Conservation (phyloP, 1,140 invertebrate genomes). For the Brachionus sp. region DNA sequence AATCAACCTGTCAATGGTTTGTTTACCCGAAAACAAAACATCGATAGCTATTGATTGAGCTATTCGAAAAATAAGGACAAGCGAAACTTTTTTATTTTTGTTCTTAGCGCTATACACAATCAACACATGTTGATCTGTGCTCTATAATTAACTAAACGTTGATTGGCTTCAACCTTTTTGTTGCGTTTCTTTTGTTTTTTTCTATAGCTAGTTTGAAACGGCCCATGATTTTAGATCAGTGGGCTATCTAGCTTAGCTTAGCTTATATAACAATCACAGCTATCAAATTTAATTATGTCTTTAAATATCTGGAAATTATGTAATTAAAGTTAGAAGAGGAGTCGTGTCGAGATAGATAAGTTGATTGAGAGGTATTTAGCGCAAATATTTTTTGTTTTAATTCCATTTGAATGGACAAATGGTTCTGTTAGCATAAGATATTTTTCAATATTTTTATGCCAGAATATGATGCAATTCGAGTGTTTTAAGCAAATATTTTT, state of each 20-base stretch:
- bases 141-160: neutral
- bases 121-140: neutral
- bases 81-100: neutral
- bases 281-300: neutral
- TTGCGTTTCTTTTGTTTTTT: too few relatives aligned
- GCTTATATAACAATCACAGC: neutral
- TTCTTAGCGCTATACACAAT: neutral
- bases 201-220: too few relatives aligned
- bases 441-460: neutral
- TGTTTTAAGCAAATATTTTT: neutral
- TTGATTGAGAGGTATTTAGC: slow-evolving; percentile 6
- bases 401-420: slow-evolving; percentile 8
- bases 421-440: slow-evolving; percentile 1
- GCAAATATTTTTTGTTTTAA: neutral
- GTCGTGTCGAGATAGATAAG: slow-evolving; percentile 4
- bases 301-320: neutral
- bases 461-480: slow-evolving; percentile 6
- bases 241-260: neutral
- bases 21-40: neutral
- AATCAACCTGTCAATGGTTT: neutral
- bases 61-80: neutral
- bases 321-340: neutral
- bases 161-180: too few relatives aligned
- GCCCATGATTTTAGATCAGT: neutral
- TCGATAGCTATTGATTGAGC: neutral